These are phyloP conservation scores for Mastigias papua DNA, from an alignment of 30 jellyfish, hydroid and myxozoan genomes.

Conservation along the genomic window DNA sequence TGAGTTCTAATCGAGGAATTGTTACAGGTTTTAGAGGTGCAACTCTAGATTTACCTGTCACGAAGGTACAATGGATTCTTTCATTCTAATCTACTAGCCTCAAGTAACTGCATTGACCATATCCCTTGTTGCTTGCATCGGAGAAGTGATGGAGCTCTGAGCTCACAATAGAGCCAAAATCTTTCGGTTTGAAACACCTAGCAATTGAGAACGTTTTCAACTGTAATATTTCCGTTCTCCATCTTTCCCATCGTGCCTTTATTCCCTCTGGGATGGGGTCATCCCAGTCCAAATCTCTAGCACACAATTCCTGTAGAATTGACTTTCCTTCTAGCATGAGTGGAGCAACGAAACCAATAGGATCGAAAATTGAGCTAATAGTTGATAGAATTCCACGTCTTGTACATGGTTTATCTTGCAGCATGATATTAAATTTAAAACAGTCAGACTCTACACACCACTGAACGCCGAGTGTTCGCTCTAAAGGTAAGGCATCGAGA, in stretches of 20 bases:
- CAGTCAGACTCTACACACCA: slow-evolving; percentile 61
- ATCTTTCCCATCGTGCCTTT: slow-evolving; percentile 20
- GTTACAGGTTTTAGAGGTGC: no score
- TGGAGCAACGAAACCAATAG: slow-evolving; percentile 50
- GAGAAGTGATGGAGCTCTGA: no score
- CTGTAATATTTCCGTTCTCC: slow-evolving; percentile 34
- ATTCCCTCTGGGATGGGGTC: slow-evolving; percentile 33
- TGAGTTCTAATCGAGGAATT: no score
- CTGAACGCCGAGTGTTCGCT: slow-evolving; percentile 61
- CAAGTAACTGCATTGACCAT: no score
- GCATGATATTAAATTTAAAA: slow-evolving; percentile 14
- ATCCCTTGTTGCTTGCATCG: no score
- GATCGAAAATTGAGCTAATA: slow-evolving; percentile 47
- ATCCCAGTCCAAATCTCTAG: slow-evolving; percentile 45
- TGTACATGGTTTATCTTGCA: neutral
- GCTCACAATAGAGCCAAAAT: no score
- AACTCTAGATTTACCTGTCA: no score
- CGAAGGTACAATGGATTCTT: no score
- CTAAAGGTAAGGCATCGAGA: slow-evolving; percentile 40
- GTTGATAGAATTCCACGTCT: slow-evolving; percentile 27
- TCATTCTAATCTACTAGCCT: no score
- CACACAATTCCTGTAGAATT: slow-evolving; percentile 40
- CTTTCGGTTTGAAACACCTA: no score
- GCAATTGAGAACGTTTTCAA: slow-evolving; percentile 14
- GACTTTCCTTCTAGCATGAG: slow-evolving; percentile 31